These are phyloP conservation scores for Sycophaga agraensis DNA, from an alignment of 1,140 invertebrate species.

Conservation along the genomic window DNA sequence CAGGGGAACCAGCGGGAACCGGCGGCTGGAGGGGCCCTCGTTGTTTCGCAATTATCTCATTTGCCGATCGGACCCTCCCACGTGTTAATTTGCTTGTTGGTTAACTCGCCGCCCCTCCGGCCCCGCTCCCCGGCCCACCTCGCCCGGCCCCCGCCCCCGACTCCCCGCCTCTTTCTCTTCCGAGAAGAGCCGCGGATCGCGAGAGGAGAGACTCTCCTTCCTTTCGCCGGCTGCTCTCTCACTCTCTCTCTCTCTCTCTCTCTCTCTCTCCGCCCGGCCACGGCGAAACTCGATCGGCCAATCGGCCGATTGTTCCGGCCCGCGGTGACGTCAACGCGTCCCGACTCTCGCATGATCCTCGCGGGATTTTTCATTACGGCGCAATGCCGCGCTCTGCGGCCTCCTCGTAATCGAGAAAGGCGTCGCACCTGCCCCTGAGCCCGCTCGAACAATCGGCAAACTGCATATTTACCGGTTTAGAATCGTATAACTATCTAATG, in stretches of 20 bases:
- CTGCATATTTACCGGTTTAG: too few species aligned
- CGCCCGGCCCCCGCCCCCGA: too few species aligned
- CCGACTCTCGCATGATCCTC: too few species aligned
- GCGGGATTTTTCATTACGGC: too few species aligned
- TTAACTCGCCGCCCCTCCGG: slow-evolving; percentile 41
- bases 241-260: slow-evolving; percentile 4
- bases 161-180: slow-evolving; percentile 24
- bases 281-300: slow-evolving; percentile 24
- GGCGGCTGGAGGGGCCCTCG: slow-evolving; percentile 11
- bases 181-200: slow-evolving; percentile 21
- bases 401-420: too few species aligned
- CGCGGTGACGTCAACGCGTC: too few species aligned
- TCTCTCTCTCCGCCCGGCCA: neutral
- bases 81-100: slow-evolving; percentile 60
- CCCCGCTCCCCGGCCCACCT: slow-evolving; percentile 26
- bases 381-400: too few species aligned
- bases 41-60: slow-evolving; percentile 50
- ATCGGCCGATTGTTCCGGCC: slow-evolving; percentile 32
- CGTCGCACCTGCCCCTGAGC: too few species aligned
- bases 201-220: too few species aligned
- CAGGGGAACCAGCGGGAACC: slow-evolving; percentile 1
- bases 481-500: too few species aligned
- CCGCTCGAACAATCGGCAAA: too few species aligned
- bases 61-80: slow-evolving; percentile 50
- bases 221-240: too few species aligned